A percentile compares a stretch with the other conserved stretches of the same genome.
Evolutionary conservation across 2,797 vertebrate genomes (phyloP).

Genomic region (Paramormyrops hopkinsi): DNA sequence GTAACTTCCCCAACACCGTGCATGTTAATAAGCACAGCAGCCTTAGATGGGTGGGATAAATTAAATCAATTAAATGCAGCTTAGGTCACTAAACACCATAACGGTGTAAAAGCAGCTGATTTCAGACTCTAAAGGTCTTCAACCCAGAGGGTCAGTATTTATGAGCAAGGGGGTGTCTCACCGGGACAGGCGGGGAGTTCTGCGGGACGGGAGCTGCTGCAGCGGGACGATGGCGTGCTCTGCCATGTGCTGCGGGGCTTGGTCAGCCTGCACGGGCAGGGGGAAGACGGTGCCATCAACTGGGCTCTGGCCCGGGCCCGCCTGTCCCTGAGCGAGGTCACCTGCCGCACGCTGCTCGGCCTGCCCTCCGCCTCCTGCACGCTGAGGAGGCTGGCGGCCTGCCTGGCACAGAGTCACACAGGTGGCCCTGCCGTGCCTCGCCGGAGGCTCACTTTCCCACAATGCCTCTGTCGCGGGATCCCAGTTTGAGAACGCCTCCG

Average conservation of each 20-base stretch:
- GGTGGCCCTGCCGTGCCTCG: not conserved
- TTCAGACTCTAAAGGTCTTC: not conserved
- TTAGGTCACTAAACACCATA: not conserved
- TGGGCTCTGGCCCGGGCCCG: slow-evolving; percentile 41
- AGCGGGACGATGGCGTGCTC: slow-evolving; percentile 27
- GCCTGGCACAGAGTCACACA: slow-evolving; percentile 27
- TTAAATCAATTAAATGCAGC: not conserved
- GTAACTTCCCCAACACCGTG: too few relatives aligned
- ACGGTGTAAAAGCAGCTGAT: too few relatives aligned
- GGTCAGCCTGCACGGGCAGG: slow-evolving; percentile 33
- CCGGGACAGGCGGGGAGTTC: slow-evolving; percentile 39
- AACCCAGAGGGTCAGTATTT: not conserved
- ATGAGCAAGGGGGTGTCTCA: not conserved
- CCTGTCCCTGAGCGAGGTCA: slow-evolving; percentile 37
- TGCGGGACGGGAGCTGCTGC: slow-evolving; percentile 38
- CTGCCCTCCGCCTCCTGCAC: slow-evolving; percentile 31
- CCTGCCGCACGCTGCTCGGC: slow-evolving; percentile 35
- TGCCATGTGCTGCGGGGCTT: slow-evolving; percentile 35
- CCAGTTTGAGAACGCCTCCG: not conserved
- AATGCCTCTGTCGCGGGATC: not conserved
- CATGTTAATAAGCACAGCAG: not conserved
- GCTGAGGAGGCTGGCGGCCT: slow-evolving; percentile 19
- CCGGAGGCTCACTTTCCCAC: not conserved
- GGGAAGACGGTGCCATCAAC: slow-evolving; percentile 35
- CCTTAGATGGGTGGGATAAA: not conserved